Evolutionary conservation across 2,797 vertebrate genomes (phyloP).

Genomic region (Rhabdophis nuchalis): DNA sequence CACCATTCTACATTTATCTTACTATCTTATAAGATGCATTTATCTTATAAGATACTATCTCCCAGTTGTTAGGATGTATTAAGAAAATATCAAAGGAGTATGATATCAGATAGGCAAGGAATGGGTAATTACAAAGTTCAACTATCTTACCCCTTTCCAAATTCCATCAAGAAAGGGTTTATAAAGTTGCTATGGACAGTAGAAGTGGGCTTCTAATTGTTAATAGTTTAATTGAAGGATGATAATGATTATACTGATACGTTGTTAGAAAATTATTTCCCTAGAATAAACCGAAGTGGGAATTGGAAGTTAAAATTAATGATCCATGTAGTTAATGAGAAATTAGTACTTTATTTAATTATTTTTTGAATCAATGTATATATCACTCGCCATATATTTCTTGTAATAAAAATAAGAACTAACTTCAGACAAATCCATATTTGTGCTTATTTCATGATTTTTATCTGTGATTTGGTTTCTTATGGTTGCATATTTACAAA

Average conservation of each 20-base stretch:
- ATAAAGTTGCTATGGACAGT: neutral
- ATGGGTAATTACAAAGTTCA: neutral
- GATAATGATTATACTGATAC: neutral
- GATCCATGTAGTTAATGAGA: conserved; percentile 12
- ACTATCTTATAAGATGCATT: neutral
- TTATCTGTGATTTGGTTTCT: neutral
- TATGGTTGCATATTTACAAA: neutral
- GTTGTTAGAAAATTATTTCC: neutral
- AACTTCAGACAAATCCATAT: neutral
- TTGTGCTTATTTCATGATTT: neutral
- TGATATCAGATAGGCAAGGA: neutral
- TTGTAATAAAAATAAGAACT: neutral
- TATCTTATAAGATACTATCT: neutral
- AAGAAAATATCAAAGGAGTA: neutral
- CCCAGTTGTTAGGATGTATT: neutral
- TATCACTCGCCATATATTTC: neutral
- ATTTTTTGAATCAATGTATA: neutral
- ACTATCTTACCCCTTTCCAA: neutral
- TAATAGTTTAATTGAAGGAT: neutral
- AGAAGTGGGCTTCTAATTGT: neutral
- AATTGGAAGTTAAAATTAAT: conserved; percentile 10
- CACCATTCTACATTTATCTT: neutral
- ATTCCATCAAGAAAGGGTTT: neutral
- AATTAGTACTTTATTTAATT: neutral
- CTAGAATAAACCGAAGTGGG: neutral